Conservation (phyloP, 2,113 vertebrate species). For the Etheostoma cragini region DNA sequence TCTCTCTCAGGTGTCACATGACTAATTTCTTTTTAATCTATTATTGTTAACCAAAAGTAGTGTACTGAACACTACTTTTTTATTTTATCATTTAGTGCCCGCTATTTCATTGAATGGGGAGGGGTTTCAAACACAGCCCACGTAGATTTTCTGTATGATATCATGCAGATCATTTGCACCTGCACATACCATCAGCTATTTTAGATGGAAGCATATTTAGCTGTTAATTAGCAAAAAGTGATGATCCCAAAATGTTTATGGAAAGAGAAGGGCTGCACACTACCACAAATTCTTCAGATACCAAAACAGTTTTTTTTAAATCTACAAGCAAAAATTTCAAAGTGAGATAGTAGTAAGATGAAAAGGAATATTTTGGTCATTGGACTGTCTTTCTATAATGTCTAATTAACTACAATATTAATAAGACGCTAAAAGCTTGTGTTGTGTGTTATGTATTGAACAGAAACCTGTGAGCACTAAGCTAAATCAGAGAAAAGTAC, state of each 20-base stretch:
- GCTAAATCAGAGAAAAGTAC: fast-evolving
- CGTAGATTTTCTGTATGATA: too few relatives aligned
- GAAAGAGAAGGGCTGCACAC: neutral
- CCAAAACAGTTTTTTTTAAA: neutral
- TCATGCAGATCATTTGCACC: neutral
- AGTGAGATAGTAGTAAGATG: neutral
- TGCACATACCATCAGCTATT: neutral
- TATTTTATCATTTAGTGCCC: neutral
- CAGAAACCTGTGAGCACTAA: neutral
- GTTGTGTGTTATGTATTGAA: constrained; percentile 1
- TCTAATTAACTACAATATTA: neutral
- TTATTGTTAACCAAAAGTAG: too few relatives aligned
- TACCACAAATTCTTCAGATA: neutral
- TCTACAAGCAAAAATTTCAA: neutral
- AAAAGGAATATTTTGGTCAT: neutral
- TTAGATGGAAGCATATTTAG: neutral
- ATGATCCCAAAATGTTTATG: neutral
- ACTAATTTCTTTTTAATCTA: too few relatives aligned
- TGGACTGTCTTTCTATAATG: neutral
- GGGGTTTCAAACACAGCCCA: too few relatives aligned
- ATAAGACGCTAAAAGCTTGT: neutral
- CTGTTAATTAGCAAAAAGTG: neutral
- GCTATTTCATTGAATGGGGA: too few relatives aligned
- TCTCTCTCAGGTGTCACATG: too few relatives aligned
- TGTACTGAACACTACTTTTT: neutral